Percentiles rank a stretch among this genome's conserved stretches.
These are phyloP conservation scores for Hyposoter didymator DNA, from an alignment of 2,888 invertebrate genomes.

Conservation along the genomic window DNA sequence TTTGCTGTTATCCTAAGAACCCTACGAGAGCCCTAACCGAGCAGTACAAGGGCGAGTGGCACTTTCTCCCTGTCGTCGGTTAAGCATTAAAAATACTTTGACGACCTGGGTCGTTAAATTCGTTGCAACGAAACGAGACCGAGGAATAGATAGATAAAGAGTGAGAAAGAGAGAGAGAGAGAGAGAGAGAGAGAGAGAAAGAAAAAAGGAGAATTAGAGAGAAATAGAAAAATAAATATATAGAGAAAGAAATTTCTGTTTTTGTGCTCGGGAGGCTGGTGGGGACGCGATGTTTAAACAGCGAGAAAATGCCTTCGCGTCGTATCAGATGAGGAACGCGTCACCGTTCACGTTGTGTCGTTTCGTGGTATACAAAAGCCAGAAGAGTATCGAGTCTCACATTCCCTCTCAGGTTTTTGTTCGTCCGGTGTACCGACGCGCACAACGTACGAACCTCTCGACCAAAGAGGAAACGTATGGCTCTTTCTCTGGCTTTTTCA, in stretches of 20 bases:
- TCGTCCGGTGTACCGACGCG: constrained; percentile 9
- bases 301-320: constrained; percentile 67
- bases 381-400: constrained; percentile 47
- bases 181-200: constrained; percentile 21
- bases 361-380: constrained; percentile 49
- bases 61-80: constrained; percentile 73
- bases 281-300: constrained; percentile 44
- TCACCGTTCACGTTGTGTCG: constrained; percentile 40
- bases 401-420: constrained; percentile 46
- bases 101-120: constrained; percentile 48
- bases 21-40: constrained; percentile 71
- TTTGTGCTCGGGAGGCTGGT: constrained; percentile 38
- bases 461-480: constrained; percentile 36
- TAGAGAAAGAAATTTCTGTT: constrained; percentile 62
- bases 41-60: constrained; percentile 71
- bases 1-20: constrained; percentile 61
- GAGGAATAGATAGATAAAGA: constrained; percentile 54
- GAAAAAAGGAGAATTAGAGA: background rate
- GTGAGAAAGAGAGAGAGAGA: constrained; percentile 41
- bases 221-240: constrained; percentile 37
- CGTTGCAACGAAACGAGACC: constrained; percentile 47
- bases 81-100: constrained; percentile 68
- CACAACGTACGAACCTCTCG: constrained; percentile 17
- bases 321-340: constrained; percentile 64
- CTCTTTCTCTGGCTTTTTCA: constrained; percentile 23